Conservation (phyloP, 2,113 vertebrate genomes). For the Garra rufa region DNA sequence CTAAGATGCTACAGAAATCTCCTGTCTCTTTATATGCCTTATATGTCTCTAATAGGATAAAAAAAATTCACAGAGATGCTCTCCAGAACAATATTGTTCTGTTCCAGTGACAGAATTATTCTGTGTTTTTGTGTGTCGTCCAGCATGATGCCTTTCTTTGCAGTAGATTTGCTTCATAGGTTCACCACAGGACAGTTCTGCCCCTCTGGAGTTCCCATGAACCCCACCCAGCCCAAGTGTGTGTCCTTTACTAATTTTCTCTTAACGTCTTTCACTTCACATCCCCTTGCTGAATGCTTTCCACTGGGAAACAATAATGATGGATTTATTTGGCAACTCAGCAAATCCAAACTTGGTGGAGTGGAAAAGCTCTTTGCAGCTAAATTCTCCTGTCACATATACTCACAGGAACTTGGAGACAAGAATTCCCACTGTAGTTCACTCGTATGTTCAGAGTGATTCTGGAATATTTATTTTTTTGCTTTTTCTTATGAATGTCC, state of each 20-base stretch:
- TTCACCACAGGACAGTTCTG: slow-evolving; percentile 29
- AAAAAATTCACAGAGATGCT: slow-evolving; percentile 64
- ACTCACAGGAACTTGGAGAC: neutral
- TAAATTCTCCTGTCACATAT: slow-evolving; percentile 1
- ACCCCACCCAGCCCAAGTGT: neutral
- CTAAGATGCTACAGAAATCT: slow-evolving; percentile 47
- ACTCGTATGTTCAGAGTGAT: neutral
- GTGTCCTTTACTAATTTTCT: neutral
- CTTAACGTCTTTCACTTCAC: neutral
- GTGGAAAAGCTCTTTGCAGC: slow-evolving; percentile 19
- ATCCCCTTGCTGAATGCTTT: neutral
- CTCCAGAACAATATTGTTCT: slow-evolving; percentile 65
- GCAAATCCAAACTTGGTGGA: slow-evolving; percentile 53
- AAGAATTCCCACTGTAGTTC: neutral
- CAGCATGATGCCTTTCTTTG: slow-evolving; percentile 11
- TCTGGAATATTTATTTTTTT: neutral
- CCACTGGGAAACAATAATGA: neutral
- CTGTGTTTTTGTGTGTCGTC: slow-evolving; percentile 11
- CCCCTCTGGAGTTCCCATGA: slow-evolving; percentile 20
- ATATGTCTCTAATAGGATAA: slow-evolving; percentile 25
- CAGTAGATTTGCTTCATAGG: slow-evolving; percentile 21
- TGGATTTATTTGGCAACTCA: neutral
- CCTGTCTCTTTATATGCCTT: slow-evolving; percentile 50
- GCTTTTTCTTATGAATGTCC: neutral
- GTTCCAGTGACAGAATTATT: slow-evolving; percentile 43